phyloP scores from a whole-genome alignment of 2,888 invertebrate species.

The Escarpia spicata region DNA sequence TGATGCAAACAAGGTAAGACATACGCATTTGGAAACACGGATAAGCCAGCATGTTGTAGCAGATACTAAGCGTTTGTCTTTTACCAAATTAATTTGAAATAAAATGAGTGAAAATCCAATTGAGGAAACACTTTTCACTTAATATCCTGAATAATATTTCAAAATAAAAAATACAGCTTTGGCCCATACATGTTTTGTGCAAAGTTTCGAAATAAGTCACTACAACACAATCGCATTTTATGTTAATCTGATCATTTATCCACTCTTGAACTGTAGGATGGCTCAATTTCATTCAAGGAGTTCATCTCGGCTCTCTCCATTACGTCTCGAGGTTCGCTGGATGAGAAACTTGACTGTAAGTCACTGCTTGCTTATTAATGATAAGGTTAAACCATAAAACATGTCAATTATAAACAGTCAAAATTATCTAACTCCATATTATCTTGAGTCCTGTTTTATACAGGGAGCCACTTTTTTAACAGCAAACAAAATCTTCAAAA shows the following conservation, averaged over 20 bases:
- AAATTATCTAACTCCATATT: no score
- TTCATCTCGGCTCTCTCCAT: slow-evolving; percentile 97
- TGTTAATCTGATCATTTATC: background rate
- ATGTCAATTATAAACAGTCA: no score
- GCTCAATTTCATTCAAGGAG: slow-evolving; percentile 98
- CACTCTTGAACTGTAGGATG: slow-evolving; percentile 79
- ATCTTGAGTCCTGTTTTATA: no score
- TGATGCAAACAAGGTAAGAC: slow-evolving; percentile 92
- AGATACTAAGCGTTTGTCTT: no score
- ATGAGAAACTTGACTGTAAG: slow-evolving; percentile 97
- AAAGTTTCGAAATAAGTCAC: background rate
- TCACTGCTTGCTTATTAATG: slow-evolving; percentile 28
- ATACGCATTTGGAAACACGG: no score
- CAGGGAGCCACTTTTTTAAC: no score
- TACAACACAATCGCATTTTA: background rate
- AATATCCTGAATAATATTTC: slow-evolving; percentile 20
- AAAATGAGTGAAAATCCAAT: no score
- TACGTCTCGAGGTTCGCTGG: slow-evolving; percentile 97
- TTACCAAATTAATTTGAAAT: no score
- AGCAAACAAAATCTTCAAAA: no score
- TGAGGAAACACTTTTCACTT: background rate
- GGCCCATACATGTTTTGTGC: background rate
- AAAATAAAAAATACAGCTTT: slow-evolving; percentile 13
- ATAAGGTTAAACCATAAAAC: background rate
- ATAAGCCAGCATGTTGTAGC: no score